Evolutionary conservation across 2,888 invertebrate species (phyloP).

Genomic region (Ichneumon xanthorius): DNA sequence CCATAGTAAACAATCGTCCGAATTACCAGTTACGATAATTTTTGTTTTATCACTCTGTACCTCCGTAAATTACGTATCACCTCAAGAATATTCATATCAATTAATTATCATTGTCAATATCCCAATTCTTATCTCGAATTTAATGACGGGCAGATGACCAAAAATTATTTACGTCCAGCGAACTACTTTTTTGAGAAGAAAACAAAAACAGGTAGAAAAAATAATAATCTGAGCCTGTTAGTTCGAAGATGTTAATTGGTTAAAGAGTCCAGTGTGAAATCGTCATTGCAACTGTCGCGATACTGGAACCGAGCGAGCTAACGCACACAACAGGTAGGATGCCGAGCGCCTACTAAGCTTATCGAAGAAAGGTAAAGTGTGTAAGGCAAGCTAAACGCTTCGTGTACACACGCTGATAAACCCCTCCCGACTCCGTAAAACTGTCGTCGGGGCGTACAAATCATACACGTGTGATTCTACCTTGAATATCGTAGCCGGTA

Average conservation of each 20-base stretch:
- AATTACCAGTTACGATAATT: conserved; percentile 42
- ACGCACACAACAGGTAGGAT: conserved; percentile 66
- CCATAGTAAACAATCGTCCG: conserved; percentile 54
- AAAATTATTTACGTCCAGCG: neutral
- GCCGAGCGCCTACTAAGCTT: conserved; percentile 72
- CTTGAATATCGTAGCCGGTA: conserved; percentile 3
- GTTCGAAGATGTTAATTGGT: conserved; percentile 4
- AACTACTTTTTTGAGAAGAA: neutral
- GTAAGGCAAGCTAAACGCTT: conserved; percentile 71
- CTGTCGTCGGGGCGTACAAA: conserved; percentile 27
- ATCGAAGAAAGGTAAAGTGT: conserved; percentile 72
- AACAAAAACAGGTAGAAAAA: neutral
- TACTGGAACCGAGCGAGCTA: conserved; percentile 23
- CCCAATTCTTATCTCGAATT: neutral
- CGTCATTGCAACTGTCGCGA: conserved; percentile 35
- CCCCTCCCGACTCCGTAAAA: conserved; percentile 73
- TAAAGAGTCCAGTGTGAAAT: conserved; percentile 22
- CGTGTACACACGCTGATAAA: conserved; percentile 75
- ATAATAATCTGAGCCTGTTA: neutral
- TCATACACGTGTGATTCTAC: conserved; percentile 42
- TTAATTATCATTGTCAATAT: conserved; percentile 28
- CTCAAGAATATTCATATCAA: conserved; percentile 57
- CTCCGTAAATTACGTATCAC: conserved; percentile 13
- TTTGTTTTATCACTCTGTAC: conserved; percentile 19
- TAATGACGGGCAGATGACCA: neutral